Evolutionary conservation across 1,140 invertebrate species (phyloP).

Genomic region (Drosophila arawakana): DNA sequence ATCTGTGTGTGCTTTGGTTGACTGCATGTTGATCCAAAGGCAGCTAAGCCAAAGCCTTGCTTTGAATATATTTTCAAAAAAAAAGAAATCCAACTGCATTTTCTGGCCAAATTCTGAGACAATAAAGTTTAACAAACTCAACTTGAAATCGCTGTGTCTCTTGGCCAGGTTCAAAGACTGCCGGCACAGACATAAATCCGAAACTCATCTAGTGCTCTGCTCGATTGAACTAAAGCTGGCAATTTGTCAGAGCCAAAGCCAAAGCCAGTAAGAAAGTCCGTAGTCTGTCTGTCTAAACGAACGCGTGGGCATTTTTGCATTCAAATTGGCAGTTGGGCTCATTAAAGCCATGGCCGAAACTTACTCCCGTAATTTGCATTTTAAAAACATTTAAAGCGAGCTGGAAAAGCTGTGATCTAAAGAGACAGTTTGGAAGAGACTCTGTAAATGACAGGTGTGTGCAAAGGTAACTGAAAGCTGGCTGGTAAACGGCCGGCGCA

Average conservation of each 20-base stretch:
- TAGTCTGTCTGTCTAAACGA: too few species aligned
- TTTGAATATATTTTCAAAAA: constrained; percentile 22
- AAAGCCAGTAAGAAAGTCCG: neutral
- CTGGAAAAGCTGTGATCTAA: neutral
- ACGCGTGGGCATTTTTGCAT: constrained; percentile 24
- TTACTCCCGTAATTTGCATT: constrained; percentile 7
- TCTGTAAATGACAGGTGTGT: too few species aligned
- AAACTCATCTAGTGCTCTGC: neutral
- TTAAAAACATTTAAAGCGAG: neutral
- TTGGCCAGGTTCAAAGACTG: neutral
- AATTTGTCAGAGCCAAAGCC: constrained; percentile 23
- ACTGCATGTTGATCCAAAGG: constrained; percentile 9
- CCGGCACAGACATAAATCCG: constrained; percentile 1
- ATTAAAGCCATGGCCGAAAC: constrained; percentile 18
- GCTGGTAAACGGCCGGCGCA: too few species aligned
- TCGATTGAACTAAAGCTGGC: constrained; percentile 19
- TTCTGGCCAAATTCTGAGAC: constrained; percentile 23
- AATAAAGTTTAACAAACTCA: constrained; percentile 42
- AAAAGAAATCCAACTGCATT: constrained; percentile 20
- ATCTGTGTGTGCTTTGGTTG: neutral
- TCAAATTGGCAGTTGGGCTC: constrained; percentile 29
- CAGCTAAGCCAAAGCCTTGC: neutral
- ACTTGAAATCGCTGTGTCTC: neutral
- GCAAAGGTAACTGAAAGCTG: too few species aligned
- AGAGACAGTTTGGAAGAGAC: neutral